Evolutionary conservation across 2,113 vertebrate species (phyloP).

Genomic region (Nesospiza acunhae): DNA sequence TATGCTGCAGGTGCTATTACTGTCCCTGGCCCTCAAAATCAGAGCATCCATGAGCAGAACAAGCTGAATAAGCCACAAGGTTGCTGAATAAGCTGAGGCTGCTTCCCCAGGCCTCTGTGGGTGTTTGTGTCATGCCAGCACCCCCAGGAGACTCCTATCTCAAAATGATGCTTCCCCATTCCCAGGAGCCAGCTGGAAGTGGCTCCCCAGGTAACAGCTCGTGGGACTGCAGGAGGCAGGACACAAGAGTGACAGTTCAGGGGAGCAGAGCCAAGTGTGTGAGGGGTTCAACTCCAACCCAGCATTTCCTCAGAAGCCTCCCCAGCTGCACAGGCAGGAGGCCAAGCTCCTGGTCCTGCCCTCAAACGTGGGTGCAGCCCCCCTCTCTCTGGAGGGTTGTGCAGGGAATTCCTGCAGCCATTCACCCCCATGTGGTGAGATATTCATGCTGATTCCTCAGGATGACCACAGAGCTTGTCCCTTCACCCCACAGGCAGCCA

Average conservation of each 20-base stretch:
- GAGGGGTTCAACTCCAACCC: neutral
- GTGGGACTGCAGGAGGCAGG: neutral
- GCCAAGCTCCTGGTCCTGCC: neutral
- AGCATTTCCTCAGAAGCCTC: neutral
- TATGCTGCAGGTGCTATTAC: neutral
- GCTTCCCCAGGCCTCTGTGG: neutral
- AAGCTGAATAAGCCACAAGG: neutral
- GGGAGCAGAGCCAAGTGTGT: neutral
- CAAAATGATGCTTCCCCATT: neutral
- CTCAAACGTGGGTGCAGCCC: rapidly evolving
- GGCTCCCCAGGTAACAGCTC: neutral
- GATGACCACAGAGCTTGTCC: neutral
- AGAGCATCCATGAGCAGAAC: neutral
- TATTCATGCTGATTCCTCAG: neutral
- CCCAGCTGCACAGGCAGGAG: neutral
- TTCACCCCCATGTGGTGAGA: neutral
- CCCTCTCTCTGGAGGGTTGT: rapidly evolving
- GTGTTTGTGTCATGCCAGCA: neutral
- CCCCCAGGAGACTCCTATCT: rapidly evolving
- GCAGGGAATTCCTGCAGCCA: neutral
- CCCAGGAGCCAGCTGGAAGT: neutral
- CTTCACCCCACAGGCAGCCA: neutral
- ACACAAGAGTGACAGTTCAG: neutral
- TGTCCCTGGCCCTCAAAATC: neutral
- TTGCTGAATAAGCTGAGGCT: neutral